Base-by-base conservation (phyloP, 2,888 invertebrate species). In the Physocephala rufipes region DNA sequence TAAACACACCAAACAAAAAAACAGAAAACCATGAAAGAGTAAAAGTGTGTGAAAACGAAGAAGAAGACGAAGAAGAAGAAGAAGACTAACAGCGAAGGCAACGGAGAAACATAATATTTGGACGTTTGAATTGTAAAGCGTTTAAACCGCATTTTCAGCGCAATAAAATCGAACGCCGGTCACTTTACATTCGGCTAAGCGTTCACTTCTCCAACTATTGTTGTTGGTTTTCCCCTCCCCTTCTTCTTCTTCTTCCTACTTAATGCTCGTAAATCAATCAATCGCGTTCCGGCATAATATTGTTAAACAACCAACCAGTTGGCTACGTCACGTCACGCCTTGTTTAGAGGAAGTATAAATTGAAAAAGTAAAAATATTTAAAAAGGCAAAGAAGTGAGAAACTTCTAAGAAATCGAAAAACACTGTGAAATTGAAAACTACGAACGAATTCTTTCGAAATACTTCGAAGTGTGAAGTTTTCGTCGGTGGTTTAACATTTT, bases 311-410 rank as follows among this genome's bases (percentile, higher is more conserved):
- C n/a, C n/a, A n/a, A n/a, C n/a, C n/a, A n/a, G n/a, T n/a, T n/a
- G n/a, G n/a, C n/a, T n/a, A n/a, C n/a, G n/a, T n/a, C n/a, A 26
- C 67, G 58, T 68, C 68, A 68, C 68, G 68, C 68, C 62, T 68
- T 51, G 62, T 68, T 68, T 68, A n/a, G n/a, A n/a, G 51, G 61
- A 68, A 51, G 51, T 24, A 51, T 62, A 68, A 68, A 36, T 36
- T n/a, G 9, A 36, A 36, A 36, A 36, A 36, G 4, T 9, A 36
- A 4, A 36, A 7, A 36, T 9, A 36, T 36, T 7, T 9, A 36
- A 36, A 7, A 36, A 36, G 9, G 9, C 16, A 43, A 45, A 21
- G 43, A 19, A 21, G 16, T n/a, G 12, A 28, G 30, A 21, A 51
- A 16, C 49, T 68, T 68, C 43, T 51, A 24, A 36, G 67, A 62